A percentile compares a stretch with the other conserved stretches of the same genome.
Evolutionary conservation across 2,797 vertebrate genomes (phyloP).

Genomic region (Tolypeutes matacus): DNA sequence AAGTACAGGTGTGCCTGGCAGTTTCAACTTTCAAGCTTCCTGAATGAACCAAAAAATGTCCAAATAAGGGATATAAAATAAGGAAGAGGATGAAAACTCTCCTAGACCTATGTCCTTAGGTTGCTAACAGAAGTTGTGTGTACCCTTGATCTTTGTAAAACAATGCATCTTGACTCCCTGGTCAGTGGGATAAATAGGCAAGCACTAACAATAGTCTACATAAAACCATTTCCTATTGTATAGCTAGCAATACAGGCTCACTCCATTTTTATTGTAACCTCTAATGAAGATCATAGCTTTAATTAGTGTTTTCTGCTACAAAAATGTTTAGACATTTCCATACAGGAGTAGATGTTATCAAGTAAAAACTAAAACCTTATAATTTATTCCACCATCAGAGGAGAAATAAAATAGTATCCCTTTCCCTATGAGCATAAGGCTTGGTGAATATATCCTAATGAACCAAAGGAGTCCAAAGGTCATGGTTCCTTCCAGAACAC

Average conservation of each 20-base stretch:
- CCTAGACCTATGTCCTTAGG: background rate
- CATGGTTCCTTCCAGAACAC: constrained; percentile 1
- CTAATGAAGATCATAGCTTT: constrained; percentile 77
- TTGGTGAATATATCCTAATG: background rate
- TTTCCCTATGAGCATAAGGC: background rate
- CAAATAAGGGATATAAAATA: background rate
- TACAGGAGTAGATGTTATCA: constrained; percentile 62
- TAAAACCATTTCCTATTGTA: background rate
- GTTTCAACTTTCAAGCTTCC: constrained; percentile 53
- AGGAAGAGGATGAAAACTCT: background rate
- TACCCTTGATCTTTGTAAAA: background rate
- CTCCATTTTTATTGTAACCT: constrained; percentile 43
- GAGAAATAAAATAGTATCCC: constrained; percentile 54
- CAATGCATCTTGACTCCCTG: constrained; percentile 23
- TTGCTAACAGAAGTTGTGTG: background rate
- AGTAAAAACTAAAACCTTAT: constrained; percentile 66
- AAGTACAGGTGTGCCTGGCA: constrained; percentile 54
- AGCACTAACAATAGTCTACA: background rate
- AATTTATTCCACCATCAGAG: constrained; percentile 48
- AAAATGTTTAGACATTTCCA: constrained; percentile 78
- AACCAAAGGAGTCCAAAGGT: constrained; percentile 31
- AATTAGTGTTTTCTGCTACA: constrained; percentile 52
- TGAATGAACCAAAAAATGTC: background rate
- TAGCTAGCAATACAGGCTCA: constrained; percentile 68
- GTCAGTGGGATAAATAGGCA: background rate